Percentiles rank a stretch among this genome's conserved stretches.
Conservation (phyloP, 2,797 vertebrate genomes). For the Emys orbicularis region DNA sequence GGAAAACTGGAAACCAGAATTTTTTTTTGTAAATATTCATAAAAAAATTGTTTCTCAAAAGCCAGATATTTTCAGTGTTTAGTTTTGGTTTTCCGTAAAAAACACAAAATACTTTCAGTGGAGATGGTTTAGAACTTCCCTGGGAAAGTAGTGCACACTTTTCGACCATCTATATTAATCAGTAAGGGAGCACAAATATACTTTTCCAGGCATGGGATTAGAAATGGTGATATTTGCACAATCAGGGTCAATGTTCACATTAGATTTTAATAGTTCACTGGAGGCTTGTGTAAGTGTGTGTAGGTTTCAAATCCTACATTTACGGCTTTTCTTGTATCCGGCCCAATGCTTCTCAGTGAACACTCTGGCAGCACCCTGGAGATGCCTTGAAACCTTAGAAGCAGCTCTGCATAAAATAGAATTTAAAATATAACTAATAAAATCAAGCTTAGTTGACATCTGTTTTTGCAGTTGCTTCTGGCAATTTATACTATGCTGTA, state of each 20-base stretch:
- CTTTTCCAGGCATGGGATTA: conserved; percentile 2
- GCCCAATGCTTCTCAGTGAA: not conserved
- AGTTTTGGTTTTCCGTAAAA: not conserved
- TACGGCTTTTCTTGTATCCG: not conserved
- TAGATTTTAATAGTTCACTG: not conserved
- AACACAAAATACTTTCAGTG: not conserved
- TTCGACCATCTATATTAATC: not conserved
- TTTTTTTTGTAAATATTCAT: not conserved
- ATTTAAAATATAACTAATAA: not conserved
- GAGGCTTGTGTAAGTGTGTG: not conserved
- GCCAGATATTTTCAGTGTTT: not conserved
- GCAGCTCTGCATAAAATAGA: not conserved
- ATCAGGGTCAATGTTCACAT: not conserved
- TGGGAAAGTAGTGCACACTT: not conserved
- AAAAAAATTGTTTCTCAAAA: not conserved
- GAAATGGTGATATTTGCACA: not conserved
- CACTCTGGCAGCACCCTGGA: not conserved
- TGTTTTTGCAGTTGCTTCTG: conserved; percentile 3
- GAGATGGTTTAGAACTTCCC: not conserved
- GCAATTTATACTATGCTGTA: conserved; percentile 18
- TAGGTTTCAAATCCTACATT: not conserved
- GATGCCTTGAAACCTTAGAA: not conserved
- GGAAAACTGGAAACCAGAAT: not conserved
- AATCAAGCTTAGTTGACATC: not conserved
- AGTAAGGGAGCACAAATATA: not conserved